Evolutionary conservation across 2,888 invertebrate species (phyloP), one percentile per base, ranked within the genome.

Genomic region (Nemotelus pantherinus): DNA sequence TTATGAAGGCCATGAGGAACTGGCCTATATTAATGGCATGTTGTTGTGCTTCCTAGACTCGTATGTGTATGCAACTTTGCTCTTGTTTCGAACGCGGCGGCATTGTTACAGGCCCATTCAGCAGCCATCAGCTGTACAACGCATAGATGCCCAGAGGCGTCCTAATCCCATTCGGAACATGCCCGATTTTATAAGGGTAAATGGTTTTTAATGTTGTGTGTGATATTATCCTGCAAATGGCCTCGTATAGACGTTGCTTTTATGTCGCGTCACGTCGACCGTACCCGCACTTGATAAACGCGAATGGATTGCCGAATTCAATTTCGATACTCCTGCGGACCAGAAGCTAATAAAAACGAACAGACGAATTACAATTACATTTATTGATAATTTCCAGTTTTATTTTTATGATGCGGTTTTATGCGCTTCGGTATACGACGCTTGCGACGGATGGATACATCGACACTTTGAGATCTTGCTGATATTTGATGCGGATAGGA

Each of bases 351-450:
- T 74, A 74, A 74, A 74, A 74, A 60, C 48, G 60, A 60, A 50
- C 74, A 74, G 74, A 74, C 74, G 74, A 74, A 74, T 63, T 74
- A 55, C 74, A 74, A 74, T 74, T 74, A 74, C 74, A 74, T 74
- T 74, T 74, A 60, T 74, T 74, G 74, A 74, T 74, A 74, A 74
- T 74, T 74, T 70, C 70, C 70, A 70, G 55, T 70, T 74, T 74
- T 74, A 74, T 74, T 74, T 74, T 74, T 74, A 74, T 74, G 74
- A 50, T 60, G 74, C 48, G 60, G 74, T 74, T 74, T 74, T 74
- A 74, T 74, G 74, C 63, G 45, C 47, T 3, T 50, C 47, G 63
- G 41, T 47, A 7, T n/a, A 58, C 7, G n/a, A 7, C 25, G 25
- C 57, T 25, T 9, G n/a, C 10, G 57, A 25, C 39, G 63, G 43